Evolutionary conservation across 2,797 vertebrate species (phyloP), one percentile per base, ranked within the genome.

Genomic region (Menidia menidia): DNA sequence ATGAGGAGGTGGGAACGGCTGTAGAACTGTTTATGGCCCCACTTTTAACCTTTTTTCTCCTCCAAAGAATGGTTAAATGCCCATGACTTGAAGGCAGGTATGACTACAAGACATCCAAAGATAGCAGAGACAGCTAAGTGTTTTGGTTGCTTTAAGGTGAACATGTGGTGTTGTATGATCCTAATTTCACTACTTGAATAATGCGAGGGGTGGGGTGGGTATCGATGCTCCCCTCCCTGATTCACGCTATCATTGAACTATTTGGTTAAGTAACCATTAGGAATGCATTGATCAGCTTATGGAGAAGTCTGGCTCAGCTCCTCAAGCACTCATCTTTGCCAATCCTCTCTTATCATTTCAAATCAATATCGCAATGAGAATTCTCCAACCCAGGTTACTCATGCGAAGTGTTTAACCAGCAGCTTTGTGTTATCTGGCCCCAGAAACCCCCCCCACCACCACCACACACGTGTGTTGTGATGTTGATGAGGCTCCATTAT

Each of bases 401-500:
- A 63, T 68, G 9, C 56, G 41, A 55, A 74, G 64, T 65, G 42
- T 25, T 78, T 64, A 57, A 74, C 18, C 47, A 67, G 52, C 4
- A 7, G 13, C 54, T 61, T 1, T 0, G 12, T 12, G 73, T 75
- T 66, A 65, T 57, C 73, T 62, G 30, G 15, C 18, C 48, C 2
- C 35, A n/a, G 59, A 19, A 25, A 15, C 35, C 65, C 62, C 54
- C 16, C 74, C 75, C 54, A 15, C 74, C 75, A 70, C 60, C 66
- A 60, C 74, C 75, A 39, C 75, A 79, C 71, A 33, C 13, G 59
- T 73, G 81, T 48, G 82, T 92, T 94, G 88, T 93, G 79, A 93
- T 93, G 92, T 80, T 92, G 88, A 93, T 90, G 72, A 88, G 76
- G 69, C 64, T 72, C 25, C 57, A 78, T 87, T 84, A 82, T 86